phyloP scores from a whole-genome alignment of 2,113 vertebrate species.

The Nothobranchius furzeri region DNA sequence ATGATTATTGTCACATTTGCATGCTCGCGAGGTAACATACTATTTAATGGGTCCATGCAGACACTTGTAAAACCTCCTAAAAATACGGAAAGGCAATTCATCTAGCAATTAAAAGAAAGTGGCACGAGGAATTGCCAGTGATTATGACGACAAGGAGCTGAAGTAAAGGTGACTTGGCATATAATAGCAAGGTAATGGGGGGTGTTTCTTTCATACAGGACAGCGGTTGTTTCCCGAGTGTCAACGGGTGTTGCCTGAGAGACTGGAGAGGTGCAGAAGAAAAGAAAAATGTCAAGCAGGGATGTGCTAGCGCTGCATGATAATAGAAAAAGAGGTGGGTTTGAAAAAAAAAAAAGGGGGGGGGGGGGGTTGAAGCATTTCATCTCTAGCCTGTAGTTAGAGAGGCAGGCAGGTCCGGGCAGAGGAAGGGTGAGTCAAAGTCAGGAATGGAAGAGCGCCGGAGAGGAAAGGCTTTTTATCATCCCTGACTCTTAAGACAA shows the following conservation, averaged over 20 bases:
- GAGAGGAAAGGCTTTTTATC: slow-evolving; percentile 74
- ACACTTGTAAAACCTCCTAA: slow-evolving; percentile 42
- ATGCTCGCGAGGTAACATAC: slow-evolving; percentile 11
- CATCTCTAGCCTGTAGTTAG: slow-evolving; percentile 67
- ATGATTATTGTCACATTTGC: slow-evolving; percentile 24
- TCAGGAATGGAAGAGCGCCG: slow-evolving; percentile 60
- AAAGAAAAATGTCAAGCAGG: slow-evolving; percentile 69
- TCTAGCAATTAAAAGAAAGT: slow-evolving; percentile 45
- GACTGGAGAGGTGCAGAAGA: slow-evolving; percentile 49
- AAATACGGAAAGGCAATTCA: slow-evolving; percentile 43
- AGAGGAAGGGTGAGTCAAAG: slow-evolving; percentile 74
- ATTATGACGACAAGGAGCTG: slow-evolving; percentile 33
- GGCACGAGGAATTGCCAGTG: slow-evolving; percentile 37
- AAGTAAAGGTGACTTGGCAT: slow-evolving; percentile 53
- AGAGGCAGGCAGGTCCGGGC: slow-evolving; percentile 64
- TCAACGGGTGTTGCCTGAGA: slow-evolving; percentile 63
- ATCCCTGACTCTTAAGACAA: slow-evolving; percentile 73
- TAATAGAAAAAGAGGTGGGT: slow-evolving; percentile 60
- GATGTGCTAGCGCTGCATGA: slow-evolving; percentile 56
- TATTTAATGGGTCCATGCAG: slow-evolving; percentile 22
- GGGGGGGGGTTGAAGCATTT: slow-evolving; percentile 65
- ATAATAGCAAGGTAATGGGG: slow-evolving; percentile 30
- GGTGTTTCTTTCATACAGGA: slow-evolving; percentile 32
- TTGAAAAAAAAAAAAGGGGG: slow-evolving; percentile 17
- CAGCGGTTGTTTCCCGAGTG: slow-evolving; percentile 70